Percentiles rank a stretch among this genome's conserved stretches.
Evolutionary conservation across 2,888 invertebrate species (phyloP).

Genomic region (Maniola hyperantus): DNA sequence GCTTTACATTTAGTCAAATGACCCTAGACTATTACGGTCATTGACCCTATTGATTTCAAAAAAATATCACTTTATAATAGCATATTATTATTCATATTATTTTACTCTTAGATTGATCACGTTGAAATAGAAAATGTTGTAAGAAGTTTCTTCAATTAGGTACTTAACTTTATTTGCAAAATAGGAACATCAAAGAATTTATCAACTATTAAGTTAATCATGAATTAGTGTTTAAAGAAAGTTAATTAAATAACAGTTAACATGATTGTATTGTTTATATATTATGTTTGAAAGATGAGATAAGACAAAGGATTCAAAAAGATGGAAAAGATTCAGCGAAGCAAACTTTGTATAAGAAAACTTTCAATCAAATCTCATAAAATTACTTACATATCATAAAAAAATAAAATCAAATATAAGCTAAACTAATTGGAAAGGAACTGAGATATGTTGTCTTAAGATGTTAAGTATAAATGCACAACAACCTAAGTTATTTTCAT

Average conservation of each 20-base stretch:
- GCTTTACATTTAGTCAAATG: conserved; percentile 4
- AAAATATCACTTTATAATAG: neutral
- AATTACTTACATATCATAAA: neutral
- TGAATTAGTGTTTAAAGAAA: neutral
- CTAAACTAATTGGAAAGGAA: neutral
- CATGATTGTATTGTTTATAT: neutral
- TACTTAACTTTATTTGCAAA: neutral
- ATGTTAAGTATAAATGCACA: neutral
- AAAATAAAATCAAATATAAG: neutral
- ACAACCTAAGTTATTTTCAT: neutral
- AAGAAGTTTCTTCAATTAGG: too few species aligned
- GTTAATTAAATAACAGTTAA: neutral
- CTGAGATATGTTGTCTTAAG: neutral
- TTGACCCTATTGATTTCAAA: neutral
- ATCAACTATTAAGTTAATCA: neutral
- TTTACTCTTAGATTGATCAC: too few species aligned
- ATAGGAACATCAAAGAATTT: neutral
- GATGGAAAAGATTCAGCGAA: neutral
- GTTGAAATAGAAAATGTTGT: too few species aligned
- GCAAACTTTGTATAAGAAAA: neutral
- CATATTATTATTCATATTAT: neutral
- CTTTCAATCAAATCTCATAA: neutral
- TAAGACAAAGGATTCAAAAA: neutral
- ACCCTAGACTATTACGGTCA: conserved; percentile 10
- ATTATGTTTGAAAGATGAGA: neutral